Evolutionary conservation across 2,797 vertebrate genomes (phyloP).

Genomic region (Molothrus ater): DNA sequence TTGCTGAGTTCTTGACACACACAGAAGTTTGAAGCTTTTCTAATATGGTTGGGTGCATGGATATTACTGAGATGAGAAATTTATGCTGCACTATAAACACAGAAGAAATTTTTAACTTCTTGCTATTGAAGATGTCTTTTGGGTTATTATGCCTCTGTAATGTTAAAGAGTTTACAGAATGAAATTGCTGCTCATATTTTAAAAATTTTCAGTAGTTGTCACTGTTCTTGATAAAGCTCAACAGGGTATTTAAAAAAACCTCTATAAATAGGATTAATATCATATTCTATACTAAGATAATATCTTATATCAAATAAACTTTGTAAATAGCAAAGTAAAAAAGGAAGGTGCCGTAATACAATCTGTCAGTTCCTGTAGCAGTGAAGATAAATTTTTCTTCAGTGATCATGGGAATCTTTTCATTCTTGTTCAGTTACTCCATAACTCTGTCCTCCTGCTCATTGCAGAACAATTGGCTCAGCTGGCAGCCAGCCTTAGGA

Average conservation of each 20-base stretch:
- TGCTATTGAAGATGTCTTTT: not conserved
- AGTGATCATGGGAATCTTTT: not conserved
- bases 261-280: not conserved
- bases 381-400: not conserved
- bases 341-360: not conserved
- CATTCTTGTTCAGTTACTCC: not conserved
- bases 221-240: not conserved
- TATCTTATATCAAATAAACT: not conserved
- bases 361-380: not conserved
- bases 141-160: not conserved
- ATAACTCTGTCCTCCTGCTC: not conserved
- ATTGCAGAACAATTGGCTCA: constrained; percentile 91
- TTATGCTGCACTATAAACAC: not conserved
- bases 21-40: not conserved
- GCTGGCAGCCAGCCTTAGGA: constrained; percentile 92
- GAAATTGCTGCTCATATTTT: not conserved
- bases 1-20: not conserved
- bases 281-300: not conserved
- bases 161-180: not conserved
- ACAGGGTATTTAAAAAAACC: not conserved
- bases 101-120: not conserved
- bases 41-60: not conserved
- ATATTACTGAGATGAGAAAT: constrained; percentile 5
- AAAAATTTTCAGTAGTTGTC: not conserved
- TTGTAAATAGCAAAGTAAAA: not conserved